Evolutionary conservation across 2,113 vertebrate genomes (phyloP).

Genomic region (Dicerorhinus sumatrensis): DNA sequence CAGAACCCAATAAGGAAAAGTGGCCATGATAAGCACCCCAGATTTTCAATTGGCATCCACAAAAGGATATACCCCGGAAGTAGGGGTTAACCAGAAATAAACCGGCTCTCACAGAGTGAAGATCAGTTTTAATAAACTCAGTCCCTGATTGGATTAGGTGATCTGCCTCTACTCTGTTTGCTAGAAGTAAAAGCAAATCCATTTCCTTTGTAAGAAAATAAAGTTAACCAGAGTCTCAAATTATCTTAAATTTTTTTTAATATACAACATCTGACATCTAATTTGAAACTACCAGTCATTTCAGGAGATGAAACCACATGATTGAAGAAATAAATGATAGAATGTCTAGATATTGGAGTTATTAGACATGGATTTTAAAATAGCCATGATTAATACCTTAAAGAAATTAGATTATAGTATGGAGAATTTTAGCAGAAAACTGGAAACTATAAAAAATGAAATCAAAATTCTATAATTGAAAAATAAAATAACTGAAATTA

Average conservation of each 20-base stretch:
- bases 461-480: neutral
- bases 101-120: neutral
- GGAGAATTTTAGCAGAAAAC: neutral
- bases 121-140: neutral
- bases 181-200: neutral
- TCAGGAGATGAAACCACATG: neutral
- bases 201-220: neutral
- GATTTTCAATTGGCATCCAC: neutral
- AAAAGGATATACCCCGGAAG: neutral
- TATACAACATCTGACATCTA: neutral
- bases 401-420: neutral
- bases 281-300: neutral
- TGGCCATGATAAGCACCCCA: neutral
- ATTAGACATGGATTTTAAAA: neutral
- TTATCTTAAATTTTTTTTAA: neutral
- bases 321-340: neutral
- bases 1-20: neutral
- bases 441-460: neutral
- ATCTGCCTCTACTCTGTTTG: neutral
- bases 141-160: neutral
- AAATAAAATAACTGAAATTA: neutral
- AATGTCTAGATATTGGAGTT: neutral
- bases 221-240: slow-evolving; percentile 17
- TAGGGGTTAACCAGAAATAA: neutral
- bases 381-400: neutral